Conservation (phyloP, 2,888 invertebrate genomes). For the Cotesia congregata region DNA sequence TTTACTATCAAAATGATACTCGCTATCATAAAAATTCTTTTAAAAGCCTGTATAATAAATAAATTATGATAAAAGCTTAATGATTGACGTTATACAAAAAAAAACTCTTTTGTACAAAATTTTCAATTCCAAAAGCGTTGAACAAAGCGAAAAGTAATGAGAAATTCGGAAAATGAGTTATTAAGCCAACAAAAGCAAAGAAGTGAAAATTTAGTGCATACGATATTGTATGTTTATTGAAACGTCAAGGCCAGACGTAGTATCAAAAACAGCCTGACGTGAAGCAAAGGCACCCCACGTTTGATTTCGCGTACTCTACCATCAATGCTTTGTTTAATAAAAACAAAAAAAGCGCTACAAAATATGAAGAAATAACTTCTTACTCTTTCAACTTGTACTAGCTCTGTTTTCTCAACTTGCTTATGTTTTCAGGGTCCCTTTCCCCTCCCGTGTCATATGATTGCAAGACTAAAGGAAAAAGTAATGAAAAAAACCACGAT, state of each 20-base stretch:
- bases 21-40: too few species aligned
- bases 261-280: conserved; percentile 41
- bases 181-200: conserved; percentile 12
- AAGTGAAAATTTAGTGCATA: conserved; percentile 42
- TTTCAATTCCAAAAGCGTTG: neutral
- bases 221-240: conserved; percentile 61
- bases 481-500: conserved; percentile 7
- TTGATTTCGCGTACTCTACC: conserved; percentile 19
- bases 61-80: too few species aligned
- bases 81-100: too few species aligned
- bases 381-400: neutral
- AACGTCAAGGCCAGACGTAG: conserved; percentile 63
- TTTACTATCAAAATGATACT: too few species aligned
- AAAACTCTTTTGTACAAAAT: neutral
- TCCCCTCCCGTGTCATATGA: neutral
- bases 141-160: neutral
- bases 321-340: conserved; percentile 11
- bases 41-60: too few species aligned
- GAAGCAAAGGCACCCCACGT: conserved; percentile 23
- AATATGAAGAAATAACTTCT: neutral
- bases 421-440: neutral
- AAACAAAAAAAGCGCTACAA: neutral
- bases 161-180: neutral
- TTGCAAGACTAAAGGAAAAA: neutral
- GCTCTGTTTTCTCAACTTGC: conserved; percentile 4